Evolutionary conservation across 1,140 invertebrate genomes (phyloP), one percentile per base, ranked within the genome.

Genomic region (Drosophila busckii): DNA sequence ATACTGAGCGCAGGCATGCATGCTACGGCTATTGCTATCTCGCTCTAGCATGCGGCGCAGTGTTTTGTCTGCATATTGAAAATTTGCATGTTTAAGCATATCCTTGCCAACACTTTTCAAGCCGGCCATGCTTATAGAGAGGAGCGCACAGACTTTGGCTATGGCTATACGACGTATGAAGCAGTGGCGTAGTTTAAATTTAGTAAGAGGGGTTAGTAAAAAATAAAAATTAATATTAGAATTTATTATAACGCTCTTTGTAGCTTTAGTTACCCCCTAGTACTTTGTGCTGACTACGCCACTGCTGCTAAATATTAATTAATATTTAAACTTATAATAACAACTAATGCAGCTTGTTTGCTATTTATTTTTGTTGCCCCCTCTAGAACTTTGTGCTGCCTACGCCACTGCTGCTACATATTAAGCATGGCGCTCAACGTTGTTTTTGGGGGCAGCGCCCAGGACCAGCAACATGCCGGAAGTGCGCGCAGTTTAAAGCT

Each of bases 81-180:
- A 83, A 82, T 75, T 82, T 82, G 75, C 75, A 82, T 82, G 75
- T 82, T 80, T 82, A 83, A 82, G 75, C 76, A 82, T 83, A 82
- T 82, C 75, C 75, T 82, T 83, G 76, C 75, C 76, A 83, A 75
- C 75, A 82, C 65, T 75, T 78, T 80, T 63, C 59, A 61, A 46
- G 55, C 56, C 60, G 54, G 65, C 73, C 56, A 68, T 56, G 38
- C 49, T 61, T 61, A 48, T 35, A n/a, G n/a, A n/a, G n/a, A n/a
- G n/a, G n/a, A n/a, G n/a, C n/a, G n/a, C n/a, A n/a, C n/a, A n/a
- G n/a, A n/a, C n/a, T n/a, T n/a, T n/a, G n/a, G n/a, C n/a, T n/a
- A 10, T 40, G 19, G 7, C 5, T 16, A 8, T 20, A 12, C n/a
- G n/a, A n/a, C n/a, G n/a, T 35, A 12, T 34, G 25, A 19, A 22